Percentiles rank a stretch among this genome's conserved stretches.
phyloP scores from a whole-genome alignment of 2,797 vertebrate species.

The Sebastes kiyomatsui region DNA sequence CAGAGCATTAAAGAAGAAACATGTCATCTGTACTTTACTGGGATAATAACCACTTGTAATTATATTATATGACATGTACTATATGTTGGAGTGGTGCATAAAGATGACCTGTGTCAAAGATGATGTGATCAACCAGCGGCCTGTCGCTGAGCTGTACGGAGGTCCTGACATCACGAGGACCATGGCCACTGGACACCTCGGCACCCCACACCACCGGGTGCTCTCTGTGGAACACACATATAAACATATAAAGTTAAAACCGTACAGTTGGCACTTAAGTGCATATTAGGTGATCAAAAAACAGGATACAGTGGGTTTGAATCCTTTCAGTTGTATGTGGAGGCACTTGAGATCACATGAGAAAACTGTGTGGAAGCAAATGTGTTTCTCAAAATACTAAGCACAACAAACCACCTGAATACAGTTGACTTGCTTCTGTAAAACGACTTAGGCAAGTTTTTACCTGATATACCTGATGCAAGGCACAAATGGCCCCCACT shows the following conservation, averaged over 20 bases:
- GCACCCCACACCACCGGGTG: slow-evolving; percentile 88
- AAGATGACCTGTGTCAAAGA: slow-evolving; percentile 74
- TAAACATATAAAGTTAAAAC: background rate
- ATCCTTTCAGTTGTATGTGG: background rate
- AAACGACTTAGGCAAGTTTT: background rate
- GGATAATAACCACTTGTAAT: background rate
- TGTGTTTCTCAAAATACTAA: background rate
- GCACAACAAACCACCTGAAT: background rate
- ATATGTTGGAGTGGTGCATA: background rate
- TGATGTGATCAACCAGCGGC: slow-evolving; percentile 84
- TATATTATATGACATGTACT: background rate
- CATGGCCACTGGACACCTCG: slow-evolving; percentile 88
- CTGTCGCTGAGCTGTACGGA: slow-evolving; percentile 86
- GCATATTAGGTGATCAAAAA: background rate
- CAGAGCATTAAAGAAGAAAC: background rate
- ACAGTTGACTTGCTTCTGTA: background rate
- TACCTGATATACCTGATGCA: background rate
- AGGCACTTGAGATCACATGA: background rate
- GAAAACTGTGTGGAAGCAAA: background rate
- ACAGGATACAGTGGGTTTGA: background rate
- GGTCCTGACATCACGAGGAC: slow-evolving; percentile 88
- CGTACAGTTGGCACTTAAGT: background rate
- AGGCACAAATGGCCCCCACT: background rate
- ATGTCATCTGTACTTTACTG: background rate
- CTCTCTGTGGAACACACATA: slow-evolving; percentile 77